Evolutionary conservation across 1,140 invertebrate genomes (phyloP), one percentile per base, ranked within the genome.

Genomic region (Rhagoletis zephyria): DNA sequence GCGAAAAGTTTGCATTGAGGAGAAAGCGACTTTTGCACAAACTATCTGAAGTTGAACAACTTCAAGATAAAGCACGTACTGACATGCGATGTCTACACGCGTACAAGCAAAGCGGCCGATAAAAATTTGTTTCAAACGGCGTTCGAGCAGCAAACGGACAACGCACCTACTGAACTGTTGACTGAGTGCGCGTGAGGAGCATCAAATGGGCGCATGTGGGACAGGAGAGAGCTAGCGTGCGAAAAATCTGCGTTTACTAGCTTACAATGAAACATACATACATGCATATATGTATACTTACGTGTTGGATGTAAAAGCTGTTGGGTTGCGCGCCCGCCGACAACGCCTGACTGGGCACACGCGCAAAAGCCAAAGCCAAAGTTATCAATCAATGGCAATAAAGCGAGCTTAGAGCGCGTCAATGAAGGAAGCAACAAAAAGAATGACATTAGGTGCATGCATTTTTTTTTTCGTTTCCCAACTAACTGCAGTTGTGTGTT

Each of bases 331-430:
- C 74, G 74, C 51, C 48, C 74, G 74, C 51, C 48, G 7, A 12
- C 7, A 12, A 6, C 40, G 42, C 12, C 19, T 51, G 70, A 77
- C 40, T 77, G 81, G 45, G 51, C 81, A 85, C 81, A 86, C 86
- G 64, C 59, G 63, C 42, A 56, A 63, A n/a, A 86, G 85, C 64
- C 42, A 87, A 67, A 81, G 48, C 74, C 59, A 87, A 87, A 87
- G 63, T 67, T 87, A 87, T 87, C 63, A 87, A 64, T 87, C 86
- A 70, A 87, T 87, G 86, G 63, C 61, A 87, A 87, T 87, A 87
- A 87, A 56, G 42, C 65, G 64, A 70, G 60, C 56, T 81, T 81
- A 81, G 74, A 9, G n/a, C 51, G 19, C 74, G 74, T 81, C 74
- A 81, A 81, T 81, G 45, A 42, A 51, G 60, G 16, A 2, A 85